Base-by-base conservation (phyloP, 2,888 invertebrate species). In the Icerya purchasi region DNA sequence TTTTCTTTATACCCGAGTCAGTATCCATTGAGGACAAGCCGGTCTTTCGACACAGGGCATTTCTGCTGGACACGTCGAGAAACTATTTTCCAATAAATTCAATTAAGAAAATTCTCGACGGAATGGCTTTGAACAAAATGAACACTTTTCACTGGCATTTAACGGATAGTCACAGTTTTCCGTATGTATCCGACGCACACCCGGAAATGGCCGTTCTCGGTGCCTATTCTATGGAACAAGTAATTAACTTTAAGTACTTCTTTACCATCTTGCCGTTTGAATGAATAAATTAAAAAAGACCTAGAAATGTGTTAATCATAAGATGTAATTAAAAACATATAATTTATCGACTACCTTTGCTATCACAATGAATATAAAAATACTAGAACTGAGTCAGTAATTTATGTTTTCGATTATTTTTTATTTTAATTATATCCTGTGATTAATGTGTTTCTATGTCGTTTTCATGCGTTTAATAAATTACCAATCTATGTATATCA, bases 91-190 rank as follows among this genome's bases (percentile, higher is more conserved):
- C 80, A 10, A 76, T 87, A 8, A 78, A 80, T 1, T 73, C 81
- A 0, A 83, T 89, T 61, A 80, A 84, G 67, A 73, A 78, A 19
- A 85, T 87, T 10, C 76, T 96, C 66, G 90, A 91, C 67, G 91
- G 80, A 0, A 93, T 94, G 91, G 83, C 86, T 0, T 80, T 83
- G 69, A 86, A 86, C 24, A 96, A 94, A 71, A 69, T 94, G 66
- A 96, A 94, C 70, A 85, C 87, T 0, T 86, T 96, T 74, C 94
- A 96, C 69, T 94, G 93, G 93, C 88, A 90, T 68, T 85, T 90
- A 58, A 88, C 87, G 0, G 96, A 96, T 72, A 85, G 87, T 20
- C 92, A 93, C 64, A 92, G 93, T 66, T 96, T 94, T 70, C 94
- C 96, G 0, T 84, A 89, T 67, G 83, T 84, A 60, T 80, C 86